Percentiles rank a stretch among this genome's conserved stretches.
Conservation (phyloP, 2,797 vertebrate genomes). For the Pipistrellus pipistrellus region DNA sequence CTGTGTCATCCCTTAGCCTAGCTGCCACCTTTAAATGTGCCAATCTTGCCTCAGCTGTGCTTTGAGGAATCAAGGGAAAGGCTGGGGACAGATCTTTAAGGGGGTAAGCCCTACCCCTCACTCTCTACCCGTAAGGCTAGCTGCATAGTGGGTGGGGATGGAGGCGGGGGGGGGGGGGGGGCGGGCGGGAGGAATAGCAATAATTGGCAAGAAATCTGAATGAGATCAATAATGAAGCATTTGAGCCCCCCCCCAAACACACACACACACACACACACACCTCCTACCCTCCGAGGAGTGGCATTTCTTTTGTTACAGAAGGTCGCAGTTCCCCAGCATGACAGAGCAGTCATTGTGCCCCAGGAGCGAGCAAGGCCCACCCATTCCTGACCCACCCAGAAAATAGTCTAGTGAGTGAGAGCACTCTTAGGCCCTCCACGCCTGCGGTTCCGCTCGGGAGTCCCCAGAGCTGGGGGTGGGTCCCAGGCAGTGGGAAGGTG, state of each 20-base stretch:
- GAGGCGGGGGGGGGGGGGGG: rapidly evolving
- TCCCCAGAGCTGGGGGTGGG: background rate
- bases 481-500: background rate
- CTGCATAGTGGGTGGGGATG: too few relatives aligned
- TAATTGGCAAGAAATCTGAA: background rate
- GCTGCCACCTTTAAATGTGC: background rate
- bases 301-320: background rate
- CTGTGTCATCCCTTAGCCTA: background rate
- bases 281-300: background rate
- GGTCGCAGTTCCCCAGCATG: background rate
- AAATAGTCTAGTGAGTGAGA: background rate
- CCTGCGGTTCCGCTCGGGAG: background rate
- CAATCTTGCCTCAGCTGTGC: background rate
- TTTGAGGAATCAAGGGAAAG: background rate
- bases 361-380: background rate
- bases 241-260: too few relatives aligned
- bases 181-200: rapidly evolving
- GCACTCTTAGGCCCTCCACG: background rate
- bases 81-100: background rate
- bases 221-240: background rate
- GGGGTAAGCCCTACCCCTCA: background rate
- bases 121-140: background rate
- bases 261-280: background rate
- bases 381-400: background rate
- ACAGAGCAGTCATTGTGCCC: background rate